Evolutionary conservation across 2,797 vertebrate genomes (phyloP), one percentile per base, ranked within the genome.

Genomic region (Rhabdomys pumilio): DNA sequence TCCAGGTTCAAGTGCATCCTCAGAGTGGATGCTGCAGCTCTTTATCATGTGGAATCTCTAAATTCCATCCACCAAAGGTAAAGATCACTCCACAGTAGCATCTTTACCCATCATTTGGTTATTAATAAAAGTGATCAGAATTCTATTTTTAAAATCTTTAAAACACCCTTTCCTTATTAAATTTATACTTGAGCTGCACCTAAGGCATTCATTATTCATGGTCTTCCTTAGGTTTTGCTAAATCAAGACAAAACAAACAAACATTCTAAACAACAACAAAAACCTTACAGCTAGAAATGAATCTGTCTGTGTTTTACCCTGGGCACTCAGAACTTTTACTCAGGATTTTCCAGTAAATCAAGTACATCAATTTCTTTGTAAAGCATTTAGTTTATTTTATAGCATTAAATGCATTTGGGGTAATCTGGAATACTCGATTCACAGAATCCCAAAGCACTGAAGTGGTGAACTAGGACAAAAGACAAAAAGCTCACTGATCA

Each of bases 91-190:
- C 20, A n/a, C 55, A 31, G 38, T 63, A 47, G 72, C 81, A 73
- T 85, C 24, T 73, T 47, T 69, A 12, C 7, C 50, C 41, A 76
- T 47, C 34, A 6, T n/a, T 93, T 94, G 41, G 86, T 91, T 95
- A 59, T 93, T 87, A 65, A 61, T n/a, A 95, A 95, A 94, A 44
- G 4, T 53, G 20, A 89, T 47, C 44, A 50, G 50, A 95, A 95
- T 86, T 79, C 26, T 91, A 41, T 86, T 89, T 75, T 75, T 82
- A 5, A 84, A 87, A 87, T 76, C 67, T 93, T 22, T 77, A n/a
- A 83, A 63, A 11, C 87, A 34, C 20, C 0, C 6, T 91, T 94
- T 50, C 41, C 53, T 61, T 53, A 72, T 31, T 84, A 17, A 15
- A 47, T 93, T 93, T 80, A 8, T 34, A 38, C 83, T 92, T 87